Base-by-base conservation (phyloP, 2,888 invertebrate species). In the Catocala sponsa region DNA sequence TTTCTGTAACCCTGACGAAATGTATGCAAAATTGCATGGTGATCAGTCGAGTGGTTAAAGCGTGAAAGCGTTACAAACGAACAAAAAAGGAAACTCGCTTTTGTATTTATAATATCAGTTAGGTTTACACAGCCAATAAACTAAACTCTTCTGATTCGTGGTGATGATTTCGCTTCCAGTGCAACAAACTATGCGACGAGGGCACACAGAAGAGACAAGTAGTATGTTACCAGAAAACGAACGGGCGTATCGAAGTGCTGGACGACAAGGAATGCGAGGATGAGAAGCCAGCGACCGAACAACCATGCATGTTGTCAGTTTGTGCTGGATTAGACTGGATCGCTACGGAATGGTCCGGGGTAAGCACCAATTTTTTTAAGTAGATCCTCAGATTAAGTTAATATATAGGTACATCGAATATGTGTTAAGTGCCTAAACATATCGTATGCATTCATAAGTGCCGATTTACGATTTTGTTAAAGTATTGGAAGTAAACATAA, bases 291-390 rank as follows among this genome's bases (percentile, higher is more conserved):
- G 95, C 95, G 47, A 89, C 91, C 0, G 96, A 97, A 71, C 96
- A 96, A 80, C 66, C 92, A 11, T 99, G 99, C 84, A 95, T 96
- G 74, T 72, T 98, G 80, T 94, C 97, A 52, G 98, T 98, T 0
- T 99, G 99, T 83, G 98, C 97, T 63, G 99, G 98, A 5, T 96
- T 98, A 9, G 98, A 98, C 86, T 99, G 98, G 98, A 96, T 98
- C 55, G 91, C 96, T 6, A 96, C 98, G 0, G 96, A 97, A 47
- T 99, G 99, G 99, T 96, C 96, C 75, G 98, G 98, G 76, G 99
- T 99, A 92, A 96, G 96, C 91, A 50, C 32, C 12, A 5, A 9
- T 12, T 15, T 41, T 38, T 38, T 38, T 9, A 7, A 38, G 35
- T 38, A 38, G 1, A 4, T 25, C 25, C 25, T 25, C 25, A 25